Evolutionary conservation across 2,797 vertebrate species (phyloP), one percentile per base, ranked within the genome.

Genomic region (Leptatherina wallacei): DNA sequence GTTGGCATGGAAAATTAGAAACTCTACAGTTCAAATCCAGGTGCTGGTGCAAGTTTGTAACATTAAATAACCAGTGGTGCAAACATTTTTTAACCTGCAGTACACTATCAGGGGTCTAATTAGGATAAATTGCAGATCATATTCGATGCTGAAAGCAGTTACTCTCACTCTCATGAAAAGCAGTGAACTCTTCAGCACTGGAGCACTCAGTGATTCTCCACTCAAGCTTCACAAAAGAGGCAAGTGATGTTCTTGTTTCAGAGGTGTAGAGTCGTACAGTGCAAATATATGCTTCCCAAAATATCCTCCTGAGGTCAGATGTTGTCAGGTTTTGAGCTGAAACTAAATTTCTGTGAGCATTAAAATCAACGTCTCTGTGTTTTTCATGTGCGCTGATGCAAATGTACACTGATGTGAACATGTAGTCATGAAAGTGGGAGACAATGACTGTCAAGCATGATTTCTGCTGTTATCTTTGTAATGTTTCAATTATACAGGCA

Each of bases 221-320:
- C 55, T 81, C 40, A 54, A 76, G 69, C 61, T 71, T 78, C 61
- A 73, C 67, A 64, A 62, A 74, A 66, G 52, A 71, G 52, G 40
- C 16, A 63, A 71, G 63, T 57, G 68, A 71, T 82, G 60, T 78
- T 77, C 60, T 57, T 60, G 51, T 69, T 83, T 75, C 54, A 71
- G 69, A 83, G 81, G 80, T 74, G 74, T 54, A 72, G 51, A 78
- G 71, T 74, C 71, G 57, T 71, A 51, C 59, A 1, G 73, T 82
- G 82, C 69, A 85, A 81, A 83, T 78, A 70, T 70, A 67, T 73
- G 65, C 71, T 74, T 90, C 85, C 80, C 38, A 85, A 90, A 89
- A 89, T 91, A 89, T 85, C 81, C 77, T 40, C 75, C 76, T 68
- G 78, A 76, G 77, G 84, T 87, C 78, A 80, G 49, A 55, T 40